Conservation (phyloP, 1,140 invertebrate genomes). For the Heliconius hermathena region DNA sequence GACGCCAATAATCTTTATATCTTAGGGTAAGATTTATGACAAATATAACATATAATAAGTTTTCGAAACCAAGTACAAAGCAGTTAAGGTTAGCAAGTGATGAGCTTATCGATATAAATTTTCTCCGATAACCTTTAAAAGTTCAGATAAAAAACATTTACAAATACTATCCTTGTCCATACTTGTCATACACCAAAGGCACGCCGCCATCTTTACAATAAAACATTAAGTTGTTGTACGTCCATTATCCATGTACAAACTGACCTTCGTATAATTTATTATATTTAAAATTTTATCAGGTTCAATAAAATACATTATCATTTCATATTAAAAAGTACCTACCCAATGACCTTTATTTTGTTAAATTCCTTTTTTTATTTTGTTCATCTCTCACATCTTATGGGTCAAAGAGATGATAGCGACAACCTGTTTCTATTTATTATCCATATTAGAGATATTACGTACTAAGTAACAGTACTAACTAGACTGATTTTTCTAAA, state of each 20-base stretch:
- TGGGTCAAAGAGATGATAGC: too few species aligned
- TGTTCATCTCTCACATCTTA: too few species aligned
- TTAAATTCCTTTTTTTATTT: not conserved
- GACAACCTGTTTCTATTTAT: too few species aligned
- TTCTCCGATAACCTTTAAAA: not conserved
- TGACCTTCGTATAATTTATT: conserved; percentile 2
- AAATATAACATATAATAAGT: not conserved
- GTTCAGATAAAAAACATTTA: not conserved
- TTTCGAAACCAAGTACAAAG: not conserved
- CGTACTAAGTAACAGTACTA: too few species aligned
- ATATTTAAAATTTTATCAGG: conserved; percentile 10
- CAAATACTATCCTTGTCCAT: not conserved
- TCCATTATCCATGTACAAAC: not conserved
- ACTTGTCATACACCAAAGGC: not conserved
- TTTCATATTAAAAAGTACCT: too few species aligned
- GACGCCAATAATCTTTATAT: too few species aligned
- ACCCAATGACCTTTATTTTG: not conserved
- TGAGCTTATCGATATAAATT: not conserved
- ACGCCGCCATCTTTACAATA: not conserved
- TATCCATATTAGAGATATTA: too few species aligned
- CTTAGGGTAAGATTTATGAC: not conserved
- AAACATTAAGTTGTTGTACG: not conserved
- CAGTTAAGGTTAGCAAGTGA: not conserved
- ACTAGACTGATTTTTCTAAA: too few species aligned
- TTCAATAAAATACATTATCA: not conserved